These are phyloP conservation scores for Synanthedon formicaeformis DNA, from an alignment of 2,888 invertebrate species.

Conservation along the genomic window DNA sequence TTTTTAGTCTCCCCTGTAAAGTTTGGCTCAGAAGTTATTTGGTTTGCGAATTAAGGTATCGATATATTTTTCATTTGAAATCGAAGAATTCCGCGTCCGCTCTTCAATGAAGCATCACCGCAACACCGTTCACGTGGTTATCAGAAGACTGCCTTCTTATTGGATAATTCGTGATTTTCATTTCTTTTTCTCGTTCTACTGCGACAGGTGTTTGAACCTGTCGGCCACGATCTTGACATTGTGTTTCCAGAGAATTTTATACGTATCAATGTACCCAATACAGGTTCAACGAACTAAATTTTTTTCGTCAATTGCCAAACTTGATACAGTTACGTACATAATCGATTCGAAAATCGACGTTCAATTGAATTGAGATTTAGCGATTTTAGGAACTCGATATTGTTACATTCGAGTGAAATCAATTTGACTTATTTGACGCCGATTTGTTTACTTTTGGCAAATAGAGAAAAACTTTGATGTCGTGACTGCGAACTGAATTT, in stretches of 20 bases:
- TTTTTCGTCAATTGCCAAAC: conserved; percentile 16
- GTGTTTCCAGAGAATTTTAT: conserved; percentile 19
- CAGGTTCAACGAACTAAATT: conserved; percentile 37
- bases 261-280: conserved; percentile 20
- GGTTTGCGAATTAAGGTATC: too few relatives aligned
- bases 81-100: conserved; percentile 16
- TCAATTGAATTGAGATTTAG: conserved; percentile 8
- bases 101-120: conserved; percentile 6
- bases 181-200: conserved; percentile 31
- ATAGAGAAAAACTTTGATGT: not conserved
- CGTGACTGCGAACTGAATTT: not conserved
- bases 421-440: conserved; percentile 1
- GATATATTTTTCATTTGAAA: too few relatives aligned
- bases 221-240: conserved; percentile 57
- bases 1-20: too few relatives aligned
- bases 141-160: conserved; percentile 55
- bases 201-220: conserved; percentile 62
- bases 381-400: conserved; percentile 7
- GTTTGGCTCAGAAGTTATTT: too few relatives aligned
- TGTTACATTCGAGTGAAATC: not conserved
- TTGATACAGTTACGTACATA: conserved; percentile 22
- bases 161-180: conserved; percentile 66
- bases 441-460: not conserved
- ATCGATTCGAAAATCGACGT: conserved; percentile 7
- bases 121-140: conserved; percentile 15